Percentiles rank a stretch among this genome's conserved stretches.
phyloP scores from a whole-genome alignment of 2,888 invertebrate genomes.

The Exocentrus adspersus region DNA sequence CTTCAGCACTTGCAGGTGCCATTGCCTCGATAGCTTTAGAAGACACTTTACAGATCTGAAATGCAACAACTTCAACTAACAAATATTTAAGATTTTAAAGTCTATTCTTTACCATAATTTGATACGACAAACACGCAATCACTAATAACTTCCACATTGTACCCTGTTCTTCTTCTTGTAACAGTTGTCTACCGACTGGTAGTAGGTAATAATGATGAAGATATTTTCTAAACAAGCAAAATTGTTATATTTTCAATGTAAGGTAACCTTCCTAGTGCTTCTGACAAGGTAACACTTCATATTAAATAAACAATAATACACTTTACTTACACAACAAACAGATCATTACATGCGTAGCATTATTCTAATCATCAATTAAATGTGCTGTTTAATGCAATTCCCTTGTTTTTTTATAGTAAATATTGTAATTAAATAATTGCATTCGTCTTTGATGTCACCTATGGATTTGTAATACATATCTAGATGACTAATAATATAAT shows the following conservation, averaged over 20 bases:
- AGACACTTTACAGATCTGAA: background rate
- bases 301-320: slow-evolving; percentile 18
- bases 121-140: background rate
- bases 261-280: slow-evolving; percentile 31
- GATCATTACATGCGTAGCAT: background rate
- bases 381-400: background rate
- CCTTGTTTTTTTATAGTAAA: background rate
- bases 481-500: no score
- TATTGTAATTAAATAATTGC: background rate
- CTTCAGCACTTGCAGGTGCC: no score
- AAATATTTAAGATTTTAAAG: background rate
- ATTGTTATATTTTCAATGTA: slow-evolving; percentile 18
- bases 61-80: background rate
- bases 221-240: slow-evolving; percentile 27
- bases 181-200: background rate
- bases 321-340: background rate
- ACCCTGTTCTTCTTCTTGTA: no score
- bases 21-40: background rate
- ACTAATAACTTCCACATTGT: slow-evolving; percentile 10
- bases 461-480: background rate
- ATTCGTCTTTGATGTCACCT: background rate
- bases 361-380: background rate
- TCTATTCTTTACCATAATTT: slow-evolving; percentile 12
- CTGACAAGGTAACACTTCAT: slow-evolving; percentile 22
- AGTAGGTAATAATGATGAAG: background rate